Base-by-base conservation (phyloP, 2,888 invertebrate genomes). In the Mesochorus sp. region DNA sequence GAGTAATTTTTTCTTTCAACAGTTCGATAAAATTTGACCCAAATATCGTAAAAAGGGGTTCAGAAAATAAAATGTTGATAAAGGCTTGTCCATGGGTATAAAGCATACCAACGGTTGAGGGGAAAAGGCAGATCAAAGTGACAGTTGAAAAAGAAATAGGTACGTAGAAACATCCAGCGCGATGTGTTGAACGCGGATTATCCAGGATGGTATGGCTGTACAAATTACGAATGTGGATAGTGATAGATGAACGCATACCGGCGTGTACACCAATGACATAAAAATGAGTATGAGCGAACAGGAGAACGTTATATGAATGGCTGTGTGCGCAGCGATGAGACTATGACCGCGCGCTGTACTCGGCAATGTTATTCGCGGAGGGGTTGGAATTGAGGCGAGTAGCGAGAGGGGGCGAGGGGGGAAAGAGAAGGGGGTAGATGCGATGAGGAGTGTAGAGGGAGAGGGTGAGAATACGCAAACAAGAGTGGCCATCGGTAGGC, bases 391-490 rank as follows among this genome's bases (percentile, higher is more conserved):
- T n/a, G 31, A 21, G 17, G 19, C 17, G 47, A 19, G 37, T n/a
- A n/a, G n/a, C n/a, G n/a, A n/a, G n/a, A n/a, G n/a, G n/a, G n/a
- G n/a, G n/a, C n/a, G n/a, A n/a, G n/a, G n/a, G n/a, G n/a, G n/a
- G n/a, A n/a, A n/a, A n/a, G n/a, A n/a, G n/a, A n/a, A n/a, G n/a
- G n/a, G n/a, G n/a, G n/a, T n/a, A n/a, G n/a, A n/a, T n/a, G n/a
- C n/a, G n/a, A 8, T n/a, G 37, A 37, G 31, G 17, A 42, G 14
- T 26, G 14, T 12, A 2, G 49, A 21, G 34, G 72, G 34, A 10
- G 55, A 31, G 51, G 31, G 14, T 71, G 75, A 42, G 81, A 81
- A 80, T 81, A 81, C 74, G 81, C 80, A 83, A 85, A 81, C 81
- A 83, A 81, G 62, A 82, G 81, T 67, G 66, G 79, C 77, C 67